These are phyloP conservation scores for Phaethornis superciliosus DNA, from an alignment of 2,113 vertebrate genomes.

Conservation along the genomic window DNA sequence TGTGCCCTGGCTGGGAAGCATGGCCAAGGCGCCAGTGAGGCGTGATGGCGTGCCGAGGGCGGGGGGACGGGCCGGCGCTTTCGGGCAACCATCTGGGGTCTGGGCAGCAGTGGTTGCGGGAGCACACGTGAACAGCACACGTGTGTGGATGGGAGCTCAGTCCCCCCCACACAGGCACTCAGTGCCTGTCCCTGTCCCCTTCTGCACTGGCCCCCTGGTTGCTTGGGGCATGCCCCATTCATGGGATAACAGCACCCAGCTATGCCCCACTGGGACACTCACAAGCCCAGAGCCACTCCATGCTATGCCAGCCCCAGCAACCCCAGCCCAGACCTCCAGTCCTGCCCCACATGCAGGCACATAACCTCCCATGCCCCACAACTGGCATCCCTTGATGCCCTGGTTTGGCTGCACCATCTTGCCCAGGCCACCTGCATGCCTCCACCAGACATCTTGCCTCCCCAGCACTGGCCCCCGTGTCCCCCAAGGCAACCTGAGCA, in stretches of 20 bases:
- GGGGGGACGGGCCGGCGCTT: neutral
- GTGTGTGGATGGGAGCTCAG: neutral
- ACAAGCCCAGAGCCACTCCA: neutral
- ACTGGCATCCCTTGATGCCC: neutral
- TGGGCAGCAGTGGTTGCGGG: neutral
- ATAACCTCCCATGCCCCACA: neutral
- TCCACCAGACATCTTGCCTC: neutral
- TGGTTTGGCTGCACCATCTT: neutral
- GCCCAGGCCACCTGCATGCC: neutral
- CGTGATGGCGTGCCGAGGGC: slow-evolving; percentile 57
- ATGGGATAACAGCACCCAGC: neutral
- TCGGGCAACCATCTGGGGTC: slow-evolving; percentile 75
- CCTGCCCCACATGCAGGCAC: neutral
- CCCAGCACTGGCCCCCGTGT: rapidly evolving
- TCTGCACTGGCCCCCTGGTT: neutral
- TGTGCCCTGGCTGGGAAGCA: neutral
- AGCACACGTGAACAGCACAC: slow-evolving; percentile 60
- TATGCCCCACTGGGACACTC: rapidly evolving
- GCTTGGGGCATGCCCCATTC: neutral
- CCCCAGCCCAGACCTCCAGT: neutral
- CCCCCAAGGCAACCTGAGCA: neutral
- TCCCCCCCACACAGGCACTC: neutral
- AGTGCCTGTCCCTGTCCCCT: neutral
- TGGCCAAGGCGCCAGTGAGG: slow-evolving; percentile 66
- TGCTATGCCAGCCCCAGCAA: neutral